Percentiles rank a stretch among this genome's conserved stretches.
Evolutionary conservation across 37 sponge, comb jelly and placozoan genomes (phyloP).

Genomic region (Aplysina aerophoba): DNA sequence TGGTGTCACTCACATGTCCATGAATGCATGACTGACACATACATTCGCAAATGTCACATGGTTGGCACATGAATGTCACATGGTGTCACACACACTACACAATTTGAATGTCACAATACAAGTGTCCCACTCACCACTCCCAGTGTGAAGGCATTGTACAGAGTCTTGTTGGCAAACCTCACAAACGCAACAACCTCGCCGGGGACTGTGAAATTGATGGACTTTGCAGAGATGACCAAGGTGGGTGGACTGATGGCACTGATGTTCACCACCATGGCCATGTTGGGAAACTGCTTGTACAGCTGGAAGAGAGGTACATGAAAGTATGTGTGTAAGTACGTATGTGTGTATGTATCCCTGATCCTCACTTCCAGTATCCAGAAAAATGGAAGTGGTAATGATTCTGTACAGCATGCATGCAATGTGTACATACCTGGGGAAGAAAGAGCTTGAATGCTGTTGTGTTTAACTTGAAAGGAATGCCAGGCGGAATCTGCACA

Average conservation of each 20-base stretch:
- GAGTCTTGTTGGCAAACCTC: constrained; percentile 31
- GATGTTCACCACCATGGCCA: constrained; percentile 67
- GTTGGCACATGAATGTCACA: too few relatives aligned
- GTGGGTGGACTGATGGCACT: constrained; percentile 63
- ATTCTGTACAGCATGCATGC: background rate
- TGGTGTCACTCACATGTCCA: too few relatives aligned
- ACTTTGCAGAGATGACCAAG: constrained; percentile 26
- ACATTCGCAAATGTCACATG: background rate
- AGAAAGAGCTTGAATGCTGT: constrained; percentile 31
- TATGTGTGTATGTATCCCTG: too few relatives aligned
- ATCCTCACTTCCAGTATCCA: too few relatives aligned
- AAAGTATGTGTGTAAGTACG: too few relatives aligned
- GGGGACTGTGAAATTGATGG: constrained; percentile 53
- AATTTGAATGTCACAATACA: constrained; percentile 1
- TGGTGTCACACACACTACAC: too few relatives aligned
- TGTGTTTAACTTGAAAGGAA: constrained; percentile 50
- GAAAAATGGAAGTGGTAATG: too few relatives aligned
- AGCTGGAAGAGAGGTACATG: constrained; percentile 41
- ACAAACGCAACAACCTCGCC: constrained; percentile 62
- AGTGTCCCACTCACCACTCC: constrained; percentile 17
- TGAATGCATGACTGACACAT: too few relatives aligned
- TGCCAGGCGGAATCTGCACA: constrained; percentile 26
- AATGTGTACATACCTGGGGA: constrained; percentile 30
- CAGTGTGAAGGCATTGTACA: constrained; percentile 54
- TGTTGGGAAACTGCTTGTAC: constrained; percentile 80